Base-by-base conservation (phyloP, 2,888 invertebrate genomes). In the Brachyptera putata region DNA sequence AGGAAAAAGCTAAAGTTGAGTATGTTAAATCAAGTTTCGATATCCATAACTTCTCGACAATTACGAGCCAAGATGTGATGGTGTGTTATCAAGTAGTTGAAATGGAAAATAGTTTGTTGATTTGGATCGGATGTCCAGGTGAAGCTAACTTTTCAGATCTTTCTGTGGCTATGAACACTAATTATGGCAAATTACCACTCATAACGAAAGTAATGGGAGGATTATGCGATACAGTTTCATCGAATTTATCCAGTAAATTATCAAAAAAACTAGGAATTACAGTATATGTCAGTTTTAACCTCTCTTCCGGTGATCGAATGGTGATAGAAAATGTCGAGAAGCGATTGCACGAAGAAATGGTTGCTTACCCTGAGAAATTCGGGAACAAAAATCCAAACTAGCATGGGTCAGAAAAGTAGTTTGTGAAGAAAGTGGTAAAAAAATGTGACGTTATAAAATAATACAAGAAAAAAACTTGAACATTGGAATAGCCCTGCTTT, bases 221-320 rank as follows among this genome's bases (percentile, higher is more conserved):
- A 21, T 13, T 34, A n/a, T 57, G 30, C 5, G 57, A 57, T 16
- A 41, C 34, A 3, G 48, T 48, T 21, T 57, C 57, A 14, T 46
- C 48, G 1, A 57, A 57, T 46, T 30, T 57, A 7, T 46, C 57
- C n/a, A 30, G n/a, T 26, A 57, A 57, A 25, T 57, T 57, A 16
- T 43, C 57, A 24, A 57, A 57, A 25, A 57, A 57, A 43, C 21
- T 57, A 1, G 48, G 48, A 4, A 57, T 25, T 26, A 21, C 41
- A 18, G 30, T 43, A 1, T 57, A 57, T 48, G 57, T 57, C 34
- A 57, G 57, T 36, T 46, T 57, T 57, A 57, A 57, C 36, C 48
- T 57, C 30, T n/a, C 57, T 14, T 25, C 34, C 2, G 25, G 24
- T n/a, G 24, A 48, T 46, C 26, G 26, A 13, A 24, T 57, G 16